Percentiles rank a stretch among this genome's conserved stretches.
Evolutionary conservation across 1,140 invertebrate species (phyloP).

Genomic region (Pollicipes pollicipes): DNA sequence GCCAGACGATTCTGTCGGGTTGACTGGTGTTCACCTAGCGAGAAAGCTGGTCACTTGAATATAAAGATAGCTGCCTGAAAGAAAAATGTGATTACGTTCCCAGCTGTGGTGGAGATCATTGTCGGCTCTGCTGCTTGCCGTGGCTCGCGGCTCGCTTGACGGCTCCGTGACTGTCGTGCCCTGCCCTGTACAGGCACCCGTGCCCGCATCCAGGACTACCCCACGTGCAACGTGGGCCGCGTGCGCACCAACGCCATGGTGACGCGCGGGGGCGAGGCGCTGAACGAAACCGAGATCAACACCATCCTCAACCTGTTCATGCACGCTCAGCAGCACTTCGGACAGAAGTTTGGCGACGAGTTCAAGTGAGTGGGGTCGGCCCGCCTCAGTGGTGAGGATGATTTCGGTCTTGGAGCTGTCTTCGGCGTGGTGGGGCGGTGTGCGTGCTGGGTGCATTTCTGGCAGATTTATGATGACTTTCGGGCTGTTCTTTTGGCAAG

Average conservation of each 20-base stretch:
- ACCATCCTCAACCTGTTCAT: slow-evolving; percentile 71
- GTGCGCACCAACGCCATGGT: slow-evolving; percentile 83
- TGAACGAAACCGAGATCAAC: slow-evolving; percentile 60
- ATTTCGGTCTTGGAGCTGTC: too few relatives aligned
- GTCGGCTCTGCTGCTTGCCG: slow-evolving; percentile 6
- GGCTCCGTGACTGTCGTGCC: neutral
- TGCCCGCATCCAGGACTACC: slow-evolving; percentile 55
- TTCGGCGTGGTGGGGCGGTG: neutral
- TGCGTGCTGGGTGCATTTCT: neutral
- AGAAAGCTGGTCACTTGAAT: too few relatives aligned
- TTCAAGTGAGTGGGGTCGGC: slow-evolving; percentile 40
- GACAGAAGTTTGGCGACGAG: slow-evolving; percentile 59
- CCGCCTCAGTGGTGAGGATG: too few relatives aligned
- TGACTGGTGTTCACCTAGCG: too few relatives aligned
- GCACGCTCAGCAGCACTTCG: slow-evolving; percentile 79
- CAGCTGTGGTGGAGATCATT: neutral
- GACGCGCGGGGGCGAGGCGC: slow-evolving; percentile 49
- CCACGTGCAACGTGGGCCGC: slow-evolving; percentile 70
- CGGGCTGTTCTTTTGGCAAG: neutral
- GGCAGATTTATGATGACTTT: neutral
- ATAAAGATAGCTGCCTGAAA: neutral
- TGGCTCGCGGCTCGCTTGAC: too few relatives aligned
- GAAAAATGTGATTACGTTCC: neutral
- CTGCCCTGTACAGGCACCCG: slow-evolving; percentile 24
- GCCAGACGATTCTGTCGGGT: too few relatives aligned